Base-by-base conservation (phyloP, 2,113 vertebrate genomes). In the Xerus inauris region DNA sequence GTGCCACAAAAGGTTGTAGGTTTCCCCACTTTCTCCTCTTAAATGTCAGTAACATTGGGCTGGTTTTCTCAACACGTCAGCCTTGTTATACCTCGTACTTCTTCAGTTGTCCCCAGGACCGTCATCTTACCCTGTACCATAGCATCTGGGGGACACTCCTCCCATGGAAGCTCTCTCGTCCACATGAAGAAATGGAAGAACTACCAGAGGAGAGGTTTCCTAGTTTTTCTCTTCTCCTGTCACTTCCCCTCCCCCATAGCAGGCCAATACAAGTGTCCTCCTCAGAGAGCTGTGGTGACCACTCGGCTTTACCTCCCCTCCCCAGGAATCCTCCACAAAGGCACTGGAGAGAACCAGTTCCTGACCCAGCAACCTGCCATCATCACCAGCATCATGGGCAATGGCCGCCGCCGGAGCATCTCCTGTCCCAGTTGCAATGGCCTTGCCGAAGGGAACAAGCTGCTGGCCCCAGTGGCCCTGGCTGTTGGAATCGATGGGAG, bases 381-480 rank as follows among this genome's bases (percentile, higher is more conserved):
- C 96, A 99, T 99, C 98, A 99, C 98, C 89, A 99, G 99, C 98
- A 97, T 99, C 96, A 99, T 99, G 99, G 99, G 99, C 26, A 99
- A 99, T 0, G 99, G 99, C 51, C 99, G 99, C 20, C 98, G 99
- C 12, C 99, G 99, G 85, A 99, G 99, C 96, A 99, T 99, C 94
- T 99, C 99, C 65, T 99, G 99, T 94, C 99, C 99, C 19, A 99
- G 99, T 98, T 99, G 99, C 97, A 99, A 99, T 1, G 99, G 99
- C 54, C 99, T 99, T 11, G 99, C 99, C 0, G 99, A 99, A 86
- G 99, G 99, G 96, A 99, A 99, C 98, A 99, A 99, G 96, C 99
- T 99, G 88, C 97, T 99, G 98, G 99, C 99, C n/a, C 99, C 99
- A 0, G 99, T 99, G 24, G 99, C 99, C n/a, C 98, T 99, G 98